A percentile compares a stretch with the other conserved stretches of the same genome.
phyloP scores from a whole-genome alignment of 2,888 invertebrate species.

The Nomada flava region DNA sequence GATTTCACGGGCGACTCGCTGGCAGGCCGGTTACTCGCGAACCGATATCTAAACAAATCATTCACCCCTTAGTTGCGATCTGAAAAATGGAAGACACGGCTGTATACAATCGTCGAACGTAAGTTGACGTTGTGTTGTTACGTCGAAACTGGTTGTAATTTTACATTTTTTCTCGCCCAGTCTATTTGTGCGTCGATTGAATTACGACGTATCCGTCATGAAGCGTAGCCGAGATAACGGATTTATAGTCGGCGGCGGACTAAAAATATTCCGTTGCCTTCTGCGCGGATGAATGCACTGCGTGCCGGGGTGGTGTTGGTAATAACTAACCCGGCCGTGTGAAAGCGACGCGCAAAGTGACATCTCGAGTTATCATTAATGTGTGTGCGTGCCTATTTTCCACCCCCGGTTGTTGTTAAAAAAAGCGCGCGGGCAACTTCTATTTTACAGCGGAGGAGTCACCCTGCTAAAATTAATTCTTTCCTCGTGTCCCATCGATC shows the following conservation, averaged over 20 bases:
- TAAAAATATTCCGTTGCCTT: slow-evolving; percentile 78
- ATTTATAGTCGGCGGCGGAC: slow-evolving; percentile 77
- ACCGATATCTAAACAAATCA: slow-evolving; percentile 47
- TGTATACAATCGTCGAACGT: slow-evolving; percentile 44
- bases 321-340: slow-evolving; percentile 74
- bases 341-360: slow-evolving; percentile 73
- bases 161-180: slow-evolving; percentile 37
- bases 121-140: slow-evolving; percentile 56
- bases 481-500: background rate
- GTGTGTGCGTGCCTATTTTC: slow-evolving; percentile 15
- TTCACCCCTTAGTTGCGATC: slow-evolving; percentile 14
- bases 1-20: background rate
- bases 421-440: background rate
- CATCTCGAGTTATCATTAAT: slow-evolving; percentile 66
- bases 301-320: slow-evolving; percentile 57
- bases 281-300: slow-evolving; percentile 74
- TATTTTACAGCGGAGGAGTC: slow-evolving; percentile 17
- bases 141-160: slow-evolving; percentile 57
- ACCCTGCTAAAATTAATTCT: slow-evolving; percentile 7
- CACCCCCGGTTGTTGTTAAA: background rate
- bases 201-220: slow-evolving; percentile 77
- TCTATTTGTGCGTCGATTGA: slow-evolving; percentile 76
- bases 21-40: too few relatives aligned
- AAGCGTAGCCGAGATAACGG: slow-evolving; percentile 71
- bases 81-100: slow-evolving; percentile 48